Evolutionary conservation across 2,113 vertebrate genomes (phyloP).

Genomic region (Thymallus thymallus): DNA sequence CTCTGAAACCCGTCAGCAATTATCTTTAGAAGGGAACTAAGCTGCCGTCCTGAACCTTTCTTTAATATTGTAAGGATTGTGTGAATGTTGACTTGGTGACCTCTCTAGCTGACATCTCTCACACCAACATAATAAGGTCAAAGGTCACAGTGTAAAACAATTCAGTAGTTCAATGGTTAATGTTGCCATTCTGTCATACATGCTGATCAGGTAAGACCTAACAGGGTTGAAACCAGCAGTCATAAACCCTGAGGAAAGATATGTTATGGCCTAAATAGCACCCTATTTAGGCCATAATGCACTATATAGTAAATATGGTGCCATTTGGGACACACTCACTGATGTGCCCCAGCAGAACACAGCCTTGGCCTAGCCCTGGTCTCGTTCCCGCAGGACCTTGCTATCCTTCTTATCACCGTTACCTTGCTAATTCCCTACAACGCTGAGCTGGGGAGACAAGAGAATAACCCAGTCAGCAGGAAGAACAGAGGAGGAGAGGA

Average conservation of each 20-base stretch:
- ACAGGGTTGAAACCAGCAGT: not conserved
- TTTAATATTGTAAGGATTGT: not conserved
- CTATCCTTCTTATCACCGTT: constrained; percentile 55
- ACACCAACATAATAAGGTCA: constrained; percentile 9
- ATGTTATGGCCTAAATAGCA: no score
- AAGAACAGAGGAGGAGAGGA: constrained; percentile 66
- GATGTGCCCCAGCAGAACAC: not conserved
- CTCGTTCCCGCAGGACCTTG: constrained; percentile 24
- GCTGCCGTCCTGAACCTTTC: no score
- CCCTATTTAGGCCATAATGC: no score
- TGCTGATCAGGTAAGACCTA: constrained; percentile 57
- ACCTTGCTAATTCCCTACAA: constrained; percentile 56
- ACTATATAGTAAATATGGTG: not conserved
- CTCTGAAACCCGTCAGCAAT: no score
- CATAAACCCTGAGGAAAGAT: no score
- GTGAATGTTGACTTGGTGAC: not conserved
- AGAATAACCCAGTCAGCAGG: constrained; percentile 64
- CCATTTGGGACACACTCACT: constrained; percentile 10
- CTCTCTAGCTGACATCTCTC: constrained; percentile 8
- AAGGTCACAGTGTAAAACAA: constrained; percentile 40
- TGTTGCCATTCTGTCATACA: constrained; percentile 25
- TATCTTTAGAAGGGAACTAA: no score
- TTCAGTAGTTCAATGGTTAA: constrained; percentile 61
- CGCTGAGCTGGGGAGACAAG: constrained; percentile 56
- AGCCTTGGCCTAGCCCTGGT: no score